phyloP scores from a whole-genome alignment of 1,140 invertebrate genomes.

The Globodera rostochiensis region DNA sequence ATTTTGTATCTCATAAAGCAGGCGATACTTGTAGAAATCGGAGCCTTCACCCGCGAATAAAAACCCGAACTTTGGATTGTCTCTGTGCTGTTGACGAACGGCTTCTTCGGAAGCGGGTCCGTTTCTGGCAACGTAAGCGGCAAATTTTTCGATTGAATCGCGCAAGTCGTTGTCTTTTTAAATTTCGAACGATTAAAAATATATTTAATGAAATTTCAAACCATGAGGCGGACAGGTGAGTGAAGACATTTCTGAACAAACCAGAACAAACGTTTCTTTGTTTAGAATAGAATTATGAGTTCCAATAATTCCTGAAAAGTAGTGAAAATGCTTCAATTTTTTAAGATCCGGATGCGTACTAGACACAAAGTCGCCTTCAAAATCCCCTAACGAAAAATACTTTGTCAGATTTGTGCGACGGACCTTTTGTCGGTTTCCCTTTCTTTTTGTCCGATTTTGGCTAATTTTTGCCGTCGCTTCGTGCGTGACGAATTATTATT shows the following conservation, averaged over 20 bases:
- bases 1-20: conserved; percentile 66
- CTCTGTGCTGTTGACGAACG: conserved; percentile 95
- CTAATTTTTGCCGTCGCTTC: no score
- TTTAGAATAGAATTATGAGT: no score
- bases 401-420: no score
- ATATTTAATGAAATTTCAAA: not conserved
- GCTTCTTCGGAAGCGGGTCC: conserved; percentile 96
- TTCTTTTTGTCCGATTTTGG: no score
- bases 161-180: conserved; percentile 81
- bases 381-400: no score
- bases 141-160: conserved; percentile 96
- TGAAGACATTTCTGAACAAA: not conserved
- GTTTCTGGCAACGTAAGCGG: conserved; percentile 96
- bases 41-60: conserved; percentile 92
- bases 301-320: no score
- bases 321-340: no score
- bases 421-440: no score
- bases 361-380: no score
- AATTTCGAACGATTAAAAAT: not conserved
- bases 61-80: conserved; percentile 94
- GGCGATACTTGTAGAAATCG: conserved; percentile 95
- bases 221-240: not conserved
- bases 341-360: no score
- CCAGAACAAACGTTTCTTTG: no score
- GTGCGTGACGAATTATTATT: no score